Evolutionary conservation across 1,140 invertebrate genomes (phyloP), one percentile per base, ranked within the genome.

Genomic region (Hirudo medicinalis): DNA sequence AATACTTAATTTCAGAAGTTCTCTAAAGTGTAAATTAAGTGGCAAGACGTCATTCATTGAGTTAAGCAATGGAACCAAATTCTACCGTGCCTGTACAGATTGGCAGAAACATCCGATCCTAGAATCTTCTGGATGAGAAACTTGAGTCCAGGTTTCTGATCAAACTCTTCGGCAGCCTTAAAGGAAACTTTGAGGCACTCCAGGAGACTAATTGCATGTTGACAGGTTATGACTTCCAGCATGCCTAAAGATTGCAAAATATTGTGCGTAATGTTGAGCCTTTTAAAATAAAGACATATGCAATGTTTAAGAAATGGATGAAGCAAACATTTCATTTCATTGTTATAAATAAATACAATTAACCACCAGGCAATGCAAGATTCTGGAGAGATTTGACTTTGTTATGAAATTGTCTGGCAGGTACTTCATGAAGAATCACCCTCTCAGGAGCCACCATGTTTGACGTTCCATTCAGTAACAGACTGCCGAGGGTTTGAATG

Each of bases 111-210:
- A 54, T 90, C 89, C 71, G 92, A 85, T 76, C 90, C 89, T 0
- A 89, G 90, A 0, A 95, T 91, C 84, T 94, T 95, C 81, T 95
- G 91, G 63, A 94, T 87, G 8, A 95, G 84, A 79, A 95, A 94
- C 80, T 95, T 95, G 11, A 96, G 81, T 0, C 92, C 92, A 0
- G 92, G 92, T 25, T 92, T 86, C 11, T 86, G 84, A 79, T 96
- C 92, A 80, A 95, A 94, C 76, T 91, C 89, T 76, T 89, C 85
- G 0, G 91, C 89, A 53, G 89, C 85, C 25, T 85, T 85, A 78
- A 91, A 90, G 2, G 91, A 91, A 53, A 90, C 83, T 73, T 91
- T 88, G 57, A 94, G 83, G 77, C 88, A 89, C 75, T 88, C 87
- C 36, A 94, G 80, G 60, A 95, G 83, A 70, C 87, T 85, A 70